phyloP scores from a whole-genome alignment of 2,113 vertebrate species.

The Scopus umbretta region DNA sequence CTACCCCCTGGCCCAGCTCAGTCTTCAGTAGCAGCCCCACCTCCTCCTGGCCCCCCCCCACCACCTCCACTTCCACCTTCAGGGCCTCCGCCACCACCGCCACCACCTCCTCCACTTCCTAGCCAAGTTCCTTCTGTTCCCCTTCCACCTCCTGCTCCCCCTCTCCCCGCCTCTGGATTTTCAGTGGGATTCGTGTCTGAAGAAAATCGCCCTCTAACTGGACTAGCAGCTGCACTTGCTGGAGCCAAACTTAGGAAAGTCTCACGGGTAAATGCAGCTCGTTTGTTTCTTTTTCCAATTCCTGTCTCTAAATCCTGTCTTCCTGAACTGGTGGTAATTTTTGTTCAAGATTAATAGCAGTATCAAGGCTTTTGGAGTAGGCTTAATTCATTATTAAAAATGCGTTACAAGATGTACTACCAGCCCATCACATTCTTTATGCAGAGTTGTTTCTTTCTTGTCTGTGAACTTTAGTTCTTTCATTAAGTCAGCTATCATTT shows the following conservation, averaged over 20 bases:
- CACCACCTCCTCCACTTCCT: conserved; percentile 80
- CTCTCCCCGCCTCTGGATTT: conserved; percentile 85
- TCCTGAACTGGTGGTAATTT: neutral
- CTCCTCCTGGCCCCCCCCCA: conserved; percentile 78
- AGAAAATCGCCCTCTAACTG: conserved; percentile 87
- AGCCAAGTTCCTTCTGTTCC: conserved; percentile 74
- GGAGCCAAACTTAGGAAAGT: conserved; percentile 96
- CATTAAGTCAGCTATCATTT: neutral
- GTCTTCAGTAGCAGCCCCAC: conserved; percentile 68
- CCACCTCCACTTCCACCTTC: conserved; percentile 72
- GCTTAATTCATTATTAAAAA: neutral
- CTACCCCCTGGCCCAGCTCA: conserved; percentile 81
- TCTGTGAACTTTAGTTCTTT: neutral
- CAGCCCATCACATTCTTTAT: neutral
- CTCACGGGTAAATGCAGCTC: conserved; percentile 80
- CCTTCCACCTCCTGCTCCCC: conserved; percentile 87
- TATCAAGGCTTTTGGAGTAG: neutral
- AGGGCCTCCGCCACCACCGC: conserved; percentile 73
- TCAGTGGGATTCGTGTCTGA: conserved; percentile 72
- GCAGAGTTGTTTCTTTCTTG: neutral
- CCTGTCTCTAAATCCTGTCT: neutral
- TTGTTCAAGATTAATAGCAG: neutral
- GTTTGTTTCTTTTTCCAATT: accelerated
- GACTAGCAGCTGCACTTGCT: conserved; percentile 91
- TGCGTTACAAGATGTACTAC: neutral